Base-by-base conservation (phyloP, 2,797 vertebrate species). In the Sebastes steindachneri region DNA sequence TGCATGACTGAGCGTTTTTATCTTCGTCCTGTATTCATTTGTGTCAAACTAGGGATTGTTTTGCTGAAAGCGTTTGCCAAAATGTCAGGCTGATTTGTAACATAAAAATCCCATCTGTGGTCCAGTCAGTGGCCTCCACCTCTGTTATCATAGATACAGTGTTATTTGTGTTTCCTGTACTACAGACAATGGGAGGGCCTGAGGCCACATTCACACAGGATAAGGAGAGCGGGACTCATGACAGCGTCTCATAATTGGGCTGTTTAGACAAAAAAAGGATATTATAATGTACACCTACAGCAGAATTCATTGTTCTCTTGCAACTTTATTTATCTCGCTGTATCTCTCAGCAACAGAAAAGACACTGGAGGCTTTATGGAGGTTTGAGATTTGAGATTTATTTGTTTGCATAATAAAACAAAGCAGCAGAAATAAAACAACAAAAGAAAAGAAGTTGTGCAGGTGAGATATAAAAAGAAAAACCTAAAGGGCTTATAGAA, bases 21-120 rank as follows among this genome's bases (percentile, higher is more conserved):
- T 83, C 62, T 65, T 60, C 53, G 21, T 78, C 37, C 65, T 45
- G 69, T 65, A 45, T 71, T 78, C 29, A 62, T 68, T 11, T 64
- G 68, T 68, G 33, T 74, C 65, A 67, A 53, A 73, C 21, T 17
- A 14, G 55, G 41, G 29, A 14, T 41, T 77, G 35, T 26, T 72
- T 33, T 53, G 14, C 25, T 8, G 55, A 74, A 19, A 25, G 29
- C 2, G 3, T 35, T 77, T 68, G 35, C 25, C 37, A 77, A 82
- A 80, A 87, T 71, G 59, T 62, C 67, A 74, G 55, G 17, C n/a
- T 69, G 55, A 67, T 77, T 79, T 67, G 15, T 63, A 54, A 35
- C 53, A 77, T 53, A 28, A 37, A 68, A 63, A 57, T 58, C 25
- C 28, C 35, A 57, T 29, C 58, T 73, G 51, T 53, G 21, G 28